These are phyloP conservation scores for Pseudopipra pipra DNA, from an alignment of 2,113 vertebrate genomes.

Conservation along the genomic window DNA sequence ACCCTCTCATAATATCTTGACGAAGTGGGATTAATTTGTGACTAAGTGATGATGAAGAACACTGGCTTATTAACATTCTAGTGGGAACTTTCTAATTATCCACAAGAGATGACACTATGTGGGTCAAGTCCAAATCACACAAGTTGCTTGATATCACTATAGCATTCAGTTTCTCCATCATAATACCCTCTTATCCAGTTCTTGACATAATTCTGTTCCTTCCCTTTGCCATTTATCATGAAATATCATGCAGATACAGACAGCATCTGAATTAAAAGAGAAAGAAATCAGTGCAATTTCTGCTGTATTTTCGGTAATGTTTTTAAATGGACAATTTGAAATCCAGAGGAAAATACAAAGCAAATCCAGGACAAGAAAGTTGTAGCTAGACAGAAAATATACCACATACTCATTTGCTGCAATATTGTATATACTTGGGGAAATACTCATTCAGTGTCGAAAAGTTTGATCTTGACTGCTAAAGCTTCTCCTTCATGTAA, in stretches of 20 bases:
- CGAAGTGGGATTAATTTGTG: background rate
- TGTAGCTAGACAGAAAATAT: background rate
- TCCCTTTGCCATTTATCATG: background rate
- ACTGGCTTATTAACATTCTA: background rate
- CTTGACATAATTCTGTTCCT: background rate
- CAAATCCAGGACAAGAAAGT: background rate
- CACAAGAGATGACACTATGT: background rate
- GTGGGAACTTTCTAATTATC: constrained; percentile 16
- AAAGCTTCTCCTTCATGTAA: background rate
- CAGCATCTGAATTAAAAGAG: background rate
- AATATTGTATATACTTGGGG: background rate
- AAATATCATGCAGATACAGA: background rate
- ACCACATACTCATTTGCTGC: background rate
- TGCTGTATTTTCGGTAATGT: background rate
- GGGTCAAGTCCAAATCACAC: background rate
- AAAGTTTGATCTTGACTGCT: background rate
- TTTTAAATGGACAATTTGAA: background rate
- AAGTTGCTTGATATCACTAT: background rate
- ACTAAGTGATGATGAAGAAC: background rate
- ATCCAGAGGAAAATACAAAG: background rate
- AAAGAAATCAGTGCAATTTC: background rate
- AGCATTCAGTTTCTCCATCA: background rate
- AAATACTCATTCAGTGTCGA: background rate
- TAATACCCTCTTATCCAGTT: background rate
- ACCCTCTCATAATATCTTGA: background rate